Evolutionary conservation across 2,888 invertebrate species (phyloP).

Genomic region (Hypercompe scribonia): DNA sequence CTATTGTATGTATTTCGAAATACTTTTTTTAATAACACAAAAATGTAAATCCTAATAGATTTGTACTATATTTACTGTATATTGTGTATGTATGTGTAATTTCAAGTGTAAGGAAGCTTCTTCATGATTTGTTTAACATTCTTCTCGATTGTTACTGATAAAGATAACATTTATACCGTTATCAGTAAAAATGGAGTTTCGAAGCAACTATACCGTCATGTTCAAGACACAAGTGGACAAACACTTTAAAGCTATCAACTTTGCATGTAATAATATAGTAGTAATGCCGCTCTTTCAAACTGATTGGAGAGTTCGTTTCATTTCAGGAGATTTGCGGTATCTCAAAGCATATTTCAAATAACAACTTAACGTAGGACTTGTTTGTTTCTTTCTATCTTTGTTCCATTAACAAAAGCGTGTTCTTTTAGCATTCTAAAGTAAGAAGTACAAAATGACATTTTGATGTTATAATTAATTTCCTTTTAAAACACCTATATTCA

Average conservation of each 20-base stretch:
- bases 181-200: too few relatives aligned
- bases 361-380: too few relatives aligned
- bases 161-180: too few relatives aligned
- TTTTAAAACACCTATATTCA: neutral
- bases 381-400: neutral
- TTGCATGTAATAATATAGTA: neutral
- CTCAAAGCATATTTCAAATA: neutral
- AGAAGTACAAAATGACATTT: neutral
- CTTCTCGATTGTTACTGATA: too few relatives aligned
- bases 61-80: neutral
- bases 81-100: too few relatives aligned
- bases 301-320: neutral
- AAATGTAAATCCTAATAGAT: neutral
- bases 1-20: neutral
- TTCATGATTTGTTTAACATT: too few relatives aligned
- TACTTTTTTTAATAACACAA: neutral
- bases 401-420: neutral
- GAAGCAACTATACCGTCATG: constrained; percentile 2
- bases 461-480: neutral
- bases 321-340: neutral
- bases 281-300: neutral
- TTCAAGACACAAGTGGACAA: constrained; percentile 4
- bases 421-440: neutral
- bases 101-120: too few relatives aligned
- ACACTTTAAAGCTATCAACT: neutral